Evolutionary conservation across 2,888 invertebrate species (phyloP), one percentile per base, ranked within the genome.

Genomic region (Palloptera scutellata): DNA sequence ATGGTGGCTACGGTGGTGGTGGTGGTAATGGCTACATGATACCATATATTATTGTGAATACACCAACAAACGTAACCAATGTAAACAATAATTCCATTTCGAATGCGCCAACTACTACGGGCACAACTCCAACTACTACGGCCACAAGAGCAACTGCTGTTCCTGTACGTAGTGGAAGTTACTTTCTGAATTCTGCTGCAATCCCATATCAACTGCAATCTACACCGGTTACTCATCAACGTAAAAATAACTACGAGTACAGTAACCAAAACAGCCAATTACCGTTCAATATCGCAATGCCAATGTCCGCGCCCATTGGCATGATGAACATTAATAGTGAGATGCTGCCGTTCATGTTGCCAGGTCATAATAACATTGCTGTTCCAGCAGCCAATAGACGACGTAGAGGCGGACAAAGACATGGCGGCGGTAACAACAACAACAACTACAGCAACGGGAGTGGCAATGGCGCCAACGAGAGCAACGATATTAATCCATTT

Each of bases 11-110:
- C 52, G 52, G 66, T 70, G 70, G 67, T 64, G 72, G 72, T 41
- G 63, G 67, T 63, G 67, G 65, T 70, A 71, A 70, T 69, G 71
- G 71, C 64, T 67, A 67, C 59, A 69, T 65, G 13, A 3, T 61
- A 9, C 67, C 67, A 13, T 68, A 68, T 51, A 57, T 68, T 19
- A 57, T 64, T n/a, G 30, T 68, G 0, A 64, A 61, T 45, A 40
- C 19, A 2, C 68, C 70, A 1, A 48, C 58, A 8, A 68, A 68
- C 12, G 15, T 68, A 1, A 66, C 68, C 11, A 68, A 70, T 42
- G 3, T 53, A 10, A 70, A 64, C 40, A 65, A 67, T 20, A 57
- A 63, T 20, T 11, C 42, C 1, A n/a, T n/a, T 13, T 11, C 57
- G 4, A 41, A 13, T 48, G 15, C 8, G 11, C 0, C 11, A 0